A percentile compares a stretch with the other conserved stretches of the same genome.
phyloP scores from a whole-genome alignment of 2,113 vertebrate species.

The Plecotus auritus region DNA sequence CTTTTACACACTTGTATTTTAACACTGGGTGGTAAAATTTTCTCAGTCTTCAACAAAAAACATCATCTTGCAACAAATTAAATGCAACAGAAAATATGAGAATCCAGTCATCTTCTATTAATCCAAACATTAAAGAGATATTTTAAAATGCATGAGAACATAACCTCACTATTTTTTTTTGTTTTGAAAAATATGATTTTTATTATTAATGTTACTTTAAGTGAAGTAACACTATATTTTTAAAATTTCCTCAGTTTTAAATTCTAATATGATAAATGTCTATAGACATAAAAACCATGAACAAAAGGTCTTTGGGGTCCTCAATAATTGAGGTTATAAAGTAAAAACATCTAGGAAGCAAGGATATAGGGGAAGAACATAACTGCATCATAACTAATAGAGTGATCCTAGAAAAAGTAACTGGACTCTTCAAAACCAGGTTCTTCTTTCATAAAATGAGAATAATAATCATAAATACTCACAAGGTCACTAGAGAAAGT shows the following conservation, averaged over 20 bases:
- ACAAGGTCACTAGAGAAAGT: not conserved
- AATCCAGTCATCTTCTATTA: not conserved
- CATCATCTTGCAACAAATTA: not conserved
- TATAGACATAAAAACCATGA: not conserved
- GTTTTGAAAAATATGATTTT: not conserved
- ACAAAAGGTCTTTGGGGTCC: not conserved
- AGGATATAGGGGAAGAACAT: not conserved
- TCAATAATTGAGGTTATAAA: not conserved
- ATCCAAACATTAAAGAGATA: not conserved
- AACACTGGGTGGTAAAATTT: not conserved
- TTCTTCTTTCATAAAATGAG: not conserved
- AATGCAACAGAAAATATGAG: not conserved
- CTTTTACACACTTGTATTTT: not conserved
- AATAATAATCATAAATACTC: not conserved
- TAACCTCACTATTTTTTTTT: not conserved
- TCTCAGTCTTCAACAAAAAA: not conserved
- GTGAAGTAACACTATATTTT: not conserved
- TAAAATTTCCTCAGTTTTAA: not conserved
- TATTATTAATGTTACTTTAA: not conserved
- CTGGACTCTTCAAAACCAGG: not conserved
- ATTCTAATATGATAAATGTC: not conserved
- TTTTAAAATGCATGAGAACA: not conserved
- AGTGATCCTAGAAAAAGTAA: not conserved
- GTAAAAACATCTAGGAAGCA: not conserved
- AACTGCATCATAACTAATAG: not conserved